Conservation (phyloP, 2,888 invertebrate genomes). For the Agrilus cyanescens region DNA sequence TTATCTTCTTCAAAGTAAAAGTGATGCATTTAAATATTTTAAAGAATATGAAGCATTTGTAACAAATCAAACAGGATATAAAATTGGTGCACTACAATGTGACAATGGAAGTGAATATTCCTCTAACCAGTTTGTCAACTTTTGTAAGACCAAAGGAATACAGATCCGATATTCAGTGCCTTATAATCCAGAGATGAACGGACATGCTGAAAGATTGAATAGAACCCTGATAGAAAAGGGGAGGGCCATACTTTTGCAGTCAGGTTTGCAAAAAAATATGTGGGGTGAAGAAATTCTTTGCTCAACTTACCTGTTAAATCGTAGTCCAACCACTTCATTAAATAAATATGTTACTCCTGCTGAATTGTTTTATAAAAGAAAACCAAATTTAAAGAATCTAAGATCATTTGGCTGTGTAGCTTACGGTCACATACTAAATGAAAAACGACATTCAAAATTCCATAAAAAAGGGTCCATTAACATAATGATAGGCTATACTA, state of each 20-base stretch:
- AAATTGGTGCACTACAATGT: no score
- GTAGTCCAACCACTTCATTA: constrained; percentile 16
- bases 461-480: constrained; percentile 14
- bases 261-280: constrained; percentile 22
- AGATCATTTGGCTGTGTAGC: constrained; percentile 18
- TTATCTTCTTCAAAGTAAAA: no score
- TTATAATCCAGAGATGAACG: no score
- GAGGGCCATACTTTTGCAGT: constrained; percentile 12
- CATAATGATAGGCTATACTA: constrained; percentile 15
- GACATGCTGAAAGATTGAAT: no score
- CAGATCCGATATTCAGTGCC: no score
- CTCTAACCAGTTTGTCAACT: no score
- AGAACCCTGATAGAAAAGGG: constrained; percentile 10
- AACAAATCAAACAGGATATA: no score
- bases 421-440: constrained; percentile 13
- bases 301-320: constrained; percentile 19
- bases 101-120: no score
- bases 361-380: constrained; percentile 15
- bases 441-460: constrained; percentile 16
- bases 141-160: no score
- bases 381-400: constrained; percentile 16
- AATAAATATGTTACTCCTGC: constrained; percentile 13
- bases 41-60: no score
- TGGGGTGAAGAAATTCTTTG: constrained; percentile 26
- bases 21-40: no score